phyloP scores from a whole-genome alignment of 37 sponge, comb jelly and placozoan genomes.

The Oscarella lobularis region DNA sequence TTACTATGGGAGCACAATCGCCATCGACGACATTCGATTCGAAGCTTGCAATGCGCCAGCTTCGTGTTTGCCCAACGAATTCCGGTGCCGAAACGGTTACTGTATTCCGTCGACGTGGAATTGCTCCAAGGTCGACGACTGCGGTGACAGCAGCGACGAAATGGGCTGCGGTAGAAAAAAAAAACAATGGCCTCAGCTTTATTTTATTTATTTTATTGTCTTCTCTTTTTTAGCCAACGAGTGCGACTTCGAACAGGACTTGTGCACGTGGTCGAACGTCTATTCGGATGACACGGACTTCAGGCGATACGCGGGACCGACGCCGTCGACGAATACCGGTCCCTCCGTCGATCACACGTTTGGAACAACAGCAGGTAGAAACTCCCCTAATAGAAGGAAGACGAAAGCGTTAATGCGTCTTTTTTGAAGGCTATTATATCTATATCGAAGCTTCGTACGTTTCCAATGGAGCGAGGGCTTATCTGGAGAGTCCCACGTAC shows the following conservation, averaged over 20 bases:
- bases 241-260: not conserved
- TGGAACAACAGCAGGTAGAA: not conserved
- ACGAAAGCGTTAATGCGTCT: too few species aligned
- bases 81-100: conserved; percentile 9
- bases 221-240: too few species aligned
- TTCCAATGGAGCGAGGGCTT: not conserved
- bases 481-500: not conserved
- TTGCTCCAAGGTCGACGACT: conserved; percentile 13
- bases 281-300: conserved; percentile 12
- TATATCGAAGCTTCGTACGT: not conserved
- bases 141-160: conserved; percentile 21
- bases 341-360: conserved; percentile 22
- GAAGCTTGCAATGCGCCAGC: not conserved
- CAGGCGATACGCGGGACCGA: conserved; percentile 11
- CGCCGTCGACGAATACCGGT: conserved; percentile 22
- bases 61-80: conserved; percentile 11
- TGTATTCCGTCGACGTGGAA: conserved; percentile 16
- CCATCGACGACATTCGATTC: not conserved
- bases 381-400: too few species aligned
- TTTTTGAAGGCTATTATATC: not conserved
- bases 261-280: conserved; percentile 19
- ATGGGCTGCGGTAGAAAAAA: conserved; percentile 4
- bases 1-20: not conserved
- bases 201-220: too few species aligned
- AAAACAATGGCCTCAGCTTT: too few species aligned